Base-by-base conservation (phyloP, 1,140 invertebrate genomes). In the Drosophila nannoptera region DNA sequence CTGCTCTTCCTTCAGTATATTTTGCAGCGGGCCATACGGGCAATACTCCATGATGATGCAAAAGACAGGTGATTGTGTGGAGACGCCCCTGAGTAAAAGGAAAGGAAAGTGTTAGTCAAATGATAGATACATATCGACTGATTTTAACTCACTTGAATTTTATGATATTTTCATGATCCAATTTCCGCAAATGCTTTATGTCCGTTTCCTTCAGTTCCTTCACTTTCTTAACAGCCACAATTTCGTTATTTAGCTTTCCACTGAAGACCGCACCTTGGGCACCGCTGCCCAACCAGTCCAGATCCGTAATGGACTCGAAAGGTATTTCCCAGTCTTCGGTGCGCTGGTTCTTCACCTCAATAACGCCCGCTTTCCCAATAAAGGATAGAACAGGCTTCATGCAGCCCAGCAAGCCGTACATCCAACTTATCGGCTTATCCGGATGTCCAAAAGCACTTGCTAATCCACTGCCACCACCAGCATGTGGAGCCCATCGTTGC, bases 11-110 rank as follows among this genome's bases (percentile, higher is more conserved):
- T 94, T 94, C 5, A 99, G 91, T 72, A 98, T 92, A 87, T 98
- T 96, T 87, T 97, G 98, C 12, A 99, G 91, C 36, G 97, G 95
- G 8, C 98, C 98, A 88, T 96, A 96, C 3, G 97, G 96, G 89
- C 98, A 99, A 90, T 94, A 99, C 89, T 99, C 98, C 98, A 99
- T 99, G 14, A 99, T 94, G 75, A 99, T 96, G 90, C 97, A 98
- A 88, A 95, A 98, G 81, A 95, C 96, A 4, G 97, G 97, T n/a
- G 96, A 93, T 87, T 97, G 94, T 0, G 96, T 98, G 88, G 97
- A 98, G 5, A 98, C 95, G 43, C 97, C 98, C 83, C 95, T 95
- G 90, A 48, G 32, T 5, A 3, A 56, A 52, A 29, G 14, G 2
- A 5, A 16, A 22, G 22, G 22, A 22, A 22, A 22, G 22, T 4